phyloP scores from a whole-genome alignment of 2,888 invertebrate genomes.

The Hirtodrosophila duncani region DNA sequence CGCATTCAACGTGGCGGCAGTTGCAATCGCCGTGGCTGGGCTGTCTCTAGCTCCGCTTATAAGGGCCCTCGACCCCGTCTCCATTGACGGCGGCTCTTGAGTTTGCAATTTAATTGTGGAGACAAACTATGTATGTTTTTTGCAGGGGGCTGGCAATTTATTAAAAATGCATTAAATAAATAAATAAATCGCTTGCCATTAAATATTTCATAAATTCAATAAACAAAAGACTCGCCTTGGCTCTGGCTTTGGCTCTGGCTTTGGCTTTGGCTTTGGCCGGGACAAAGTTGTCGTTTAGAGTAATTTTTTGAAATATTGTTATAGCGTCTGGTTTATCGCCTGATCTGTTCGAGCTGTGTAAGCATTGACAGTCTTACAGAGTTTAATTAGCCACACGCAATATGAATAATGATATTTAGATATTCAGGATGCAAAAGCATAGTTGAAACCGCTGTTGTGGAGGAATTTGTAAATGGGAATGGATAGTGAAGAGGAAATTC shows the following conservation, averaged over 20 bases:
- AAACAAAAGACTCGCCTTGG: constrained; percentile 64
- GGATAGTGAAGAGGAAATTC: too few relatives aligned
- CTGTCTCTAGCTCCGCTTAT: constrained; percentile 13
- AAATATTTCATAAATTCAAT: constrained; percentile 53
- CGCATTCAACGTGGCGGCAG: constrained; percentile 32
- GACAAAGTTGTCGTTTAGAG: too few relatives aligned
- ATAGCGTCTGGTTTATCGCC: constrained; percentile 17
- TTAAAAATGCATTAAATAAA: constrained; percentile 56
- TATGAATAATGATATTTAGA: not conserved
- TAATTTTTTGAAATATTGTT: constrained; percentile 49
- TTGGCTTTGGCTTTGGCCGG: too few relatives aligned
- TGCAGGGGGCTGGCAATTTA: constrained; percentile 48
- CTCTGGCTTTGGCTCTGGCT: too few relatives aligned
- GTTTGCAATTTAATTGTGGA: constrained; percentile 6
- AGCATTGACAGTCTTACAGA: constrained; percentile 48
- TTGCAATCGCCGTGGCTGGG: constrained; percentile 7
- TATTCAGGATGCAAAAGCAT: not conserved
- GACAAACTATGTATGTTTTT: constrained; percentile 59
- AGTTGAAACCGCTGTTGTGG: not conserved
- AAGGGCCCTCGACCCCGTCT: constrained; percentile 42
- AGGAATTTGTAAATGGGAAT: too few relatives aligned
- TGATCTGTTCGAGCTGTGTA: not conserved
- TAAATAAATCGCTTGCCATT: constrained; percentile 55
- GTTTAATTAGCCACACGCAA: constrained; percentile 59
- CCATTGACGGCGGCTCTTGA: not conserved